Evolutionary conservation across 2,888 invertebrate genomes (phyloP), one percentile per base, ranked within the genome.

Genomic region (Ophioninae sp.): DNA sequence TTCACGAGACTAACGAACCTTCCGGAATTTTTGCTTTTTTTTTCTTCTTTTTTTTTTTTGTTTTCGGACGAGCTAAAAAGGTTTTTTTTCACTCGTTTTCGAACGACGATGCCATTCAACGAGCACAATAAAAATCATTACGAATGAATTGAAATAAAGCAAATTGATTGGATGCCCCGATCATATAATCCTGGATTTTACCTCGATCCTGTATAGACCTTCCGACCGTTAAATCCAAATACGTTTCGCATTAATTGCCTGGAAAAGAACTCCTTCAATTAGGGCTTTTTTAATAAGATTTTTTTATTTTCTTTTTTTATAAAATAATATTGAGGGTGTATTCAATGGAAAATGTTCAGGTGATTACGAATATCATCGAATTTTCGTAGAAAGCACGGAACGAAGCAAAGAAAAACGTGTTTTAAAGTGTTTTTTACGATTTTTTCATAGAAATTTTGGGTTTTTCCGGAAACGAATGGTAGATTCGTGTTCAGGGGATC

Each of bases 1-100:
- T 37, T 74, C 67, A 44, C 62, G 65, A 41, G 70, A 79, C 81
- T 84, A 84, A 81, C 84, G 84, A 84, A 84, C 61, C 75, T 50
- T 79, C 56, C 39, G 65, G 78, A 2, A n/a, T n/a, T n/a, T 44
- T 39, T 7, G 17, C 23, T 30, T 20, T 21, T 64, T 10, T 50
- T 50, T 50, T 44, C 50, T 39, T 39, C 37, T n/a, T n/a, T n/a
- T n/a, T n/a, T n/a, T n/a, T n/a, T 68, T 56, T 74, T 56, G 59
- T 78, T 80, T 59, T 7, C 67, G 62, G 17, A 69, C 61, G 39
- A 21, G 20, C 17, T 37, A 41, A 50, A 39, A 64, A 39, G 56
- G n/a, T n/a, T n/a, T 68, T 72, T 72, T 68, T 57, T 30, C 68
- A 50, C 39, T 44, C 30, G 13, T 13, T 23, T 56, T 59, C 21